These are phyloP conservation scores for Tipula lateralis DNA, from an alignment of 2,888 invertebrate species.

Conservation along the genomic window DNA sequence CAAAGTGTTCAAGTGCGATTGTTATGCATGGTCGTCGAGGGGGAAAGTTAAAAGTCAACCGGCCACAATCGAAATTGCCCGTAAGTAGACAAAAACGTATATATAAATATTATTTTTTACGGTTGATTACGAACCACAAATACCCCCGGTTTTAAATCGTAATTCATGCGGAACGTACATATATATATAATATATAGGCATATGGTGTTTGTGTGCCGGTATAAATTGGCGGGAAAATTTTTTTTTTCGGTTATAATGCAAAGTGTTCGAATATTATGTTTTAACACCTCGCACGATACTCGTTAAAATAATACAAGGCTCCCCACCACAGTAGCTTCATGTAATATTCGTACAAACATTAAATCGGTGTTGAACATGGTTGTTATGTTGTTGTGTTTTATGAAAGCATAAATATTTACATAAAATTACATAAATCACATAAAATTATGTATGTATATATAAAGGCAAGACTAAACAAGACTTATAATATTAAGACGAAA, in stretches of 20 bases:
- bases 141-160: background rate
- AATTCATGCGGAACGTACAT: background rate
- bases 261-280: background rate
- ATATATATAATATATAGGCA: background rate
- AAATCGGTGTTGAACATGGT: slow-evolving; percentile 15
- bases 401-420: slow-evolving; percentile 24
- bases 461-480: slow-evolving; percentile 12
- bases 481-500: background rate
- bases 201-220: background rate
- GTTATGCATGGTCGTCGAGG: slow-evolving; percentile 85
- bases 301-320: background rate
- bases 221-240: slow-evolving; percentile 7
- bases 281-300: background rate
- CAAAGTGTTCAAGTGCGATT: slow-evolving; percentile 86
- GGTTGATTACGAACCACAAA: background rate
- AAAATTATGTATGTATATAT: background rate
- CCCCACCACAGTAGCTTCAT: background rate
- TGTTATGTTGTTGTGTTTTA: background rate
- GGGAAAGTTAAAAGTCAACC: slow-evolving; percentile 82
- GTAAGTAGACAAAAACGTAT: slow-evolving; percentile 74
- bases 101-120: background rate
- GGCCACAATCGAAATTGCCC: slow-evolving; percentile 84
- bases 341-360: background rate
- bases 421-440: slow-evolving; percentile 19
- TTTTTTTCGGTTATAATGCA: background rate